Evolutionary conservation across 1,140 invertebrate genomes (phyloP), one percentile per base, ranked within the genome.

Genomic region (Drosophila grimshawi): DNA sequence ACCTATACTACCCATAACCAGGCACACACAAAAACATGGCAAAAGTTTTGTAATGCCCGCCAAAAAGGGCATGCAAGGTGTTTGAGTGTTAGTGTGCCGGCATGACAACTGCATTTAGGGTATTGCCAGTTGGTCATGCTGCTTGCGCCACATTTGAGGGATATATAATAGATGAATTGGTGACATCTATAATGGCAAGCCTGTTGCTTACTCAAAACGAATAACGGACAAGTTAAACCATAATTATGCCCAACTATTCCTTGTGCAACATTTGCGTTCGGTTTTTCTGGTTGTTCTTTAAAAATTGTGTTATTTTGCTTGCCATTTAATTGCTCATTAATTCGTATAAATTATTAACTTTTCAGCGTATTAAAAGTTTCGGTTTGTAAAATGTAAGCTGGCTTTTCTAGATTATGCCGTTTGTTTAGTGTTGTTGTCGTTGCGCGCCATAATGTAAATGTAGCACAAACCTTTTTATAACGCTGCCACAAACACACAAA

Each of bases 401-500:
- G 63, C 76, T 86, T 57, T 81, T 76, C 81, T 71, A 80, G 76
- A 86, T 86, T 86, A 88, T 86, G 85, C 85, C 78, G 80, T 86
- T 88, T 89, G 86, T 75, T 78, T 78, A 57, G 74, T 85, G 85
- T 85, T 89, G 76, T 79, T 85, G 85, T 78, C 78, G 77, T 70
- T 78, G 71, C 62, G 74, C 86, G 78, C 74, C 80, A 89, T 89
- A 89, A 89, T 89, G 85, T 89, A 89, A 89, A 89, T 89, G 85
- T 89, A 89, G 85, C 85, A 89, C 85, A 89, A 89, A 89, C 85
- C 85, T 89, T 89, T 89, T 89, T 89, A 80, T 85, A 83, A 80
- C 85, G 62, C 73, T 39, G 76, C 66, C 83, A 81, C 64, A 64
- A 49, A 64, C 70, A 75, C 60, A 57, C 52, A 74, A 52, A 63